Conservation (phyloP, 2,113 vertebrate genomes). For the Etia nguti region DNA sequence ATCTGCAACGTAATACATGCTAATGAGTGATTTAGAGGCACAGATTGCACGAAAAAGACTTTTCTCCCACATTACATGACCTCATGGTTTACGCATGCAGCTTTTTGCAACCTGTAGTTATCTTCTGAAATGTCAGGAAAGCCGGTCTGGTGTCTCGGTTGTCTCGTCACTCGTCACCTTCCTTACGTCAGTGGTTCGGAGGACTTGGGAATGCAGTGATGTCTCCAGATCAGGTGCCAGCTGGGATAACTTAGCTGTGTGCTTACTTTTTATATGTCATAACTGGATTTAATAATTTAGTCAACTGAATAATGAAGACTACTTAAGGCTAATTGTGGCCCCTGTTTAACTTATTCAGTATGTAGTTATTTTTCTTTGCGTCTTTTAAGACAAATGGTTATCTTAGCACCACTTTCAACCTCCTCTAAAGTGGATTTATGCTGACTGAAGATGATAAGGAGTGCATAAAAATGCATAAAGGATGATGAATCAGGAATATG, state of each 20-base stretch:
- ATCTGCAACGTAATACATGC: background rate
- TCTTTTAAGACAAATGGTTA: background rate
- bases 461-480: background rate
- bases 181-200: background rate
- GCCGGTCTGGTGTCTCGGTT: background rate
- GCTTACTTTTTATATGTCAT: background rate
- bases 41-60: accelerated
- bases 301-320: background rate
- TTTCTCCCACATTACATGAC: background rate
- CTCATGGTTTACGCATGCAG: background rate
- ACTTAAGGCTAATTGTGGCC: background rate
- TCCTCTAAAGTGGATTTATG: background rate
- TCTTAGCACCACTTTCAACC: background rate
- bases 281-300: background rate
- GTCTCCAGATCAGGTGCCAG: background rate
- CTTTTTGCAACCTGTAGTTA: background rate
- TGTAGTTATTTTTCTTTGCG: background rate
- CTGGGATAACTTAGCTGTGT: background rate
- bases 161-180: background rate
- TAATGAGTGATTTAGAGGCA: background rate
- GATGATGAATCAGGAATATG: background rate
- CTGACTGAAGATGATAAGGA: background rate
- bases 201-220: background rate
- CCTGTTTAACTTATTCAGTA: background rate
- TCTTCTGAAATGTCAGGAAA: background rate